Evolutionary conservation across 1,140 invertebrate species (phyloP).

Genomic region (Agraylea sexmaculata): DNA sequence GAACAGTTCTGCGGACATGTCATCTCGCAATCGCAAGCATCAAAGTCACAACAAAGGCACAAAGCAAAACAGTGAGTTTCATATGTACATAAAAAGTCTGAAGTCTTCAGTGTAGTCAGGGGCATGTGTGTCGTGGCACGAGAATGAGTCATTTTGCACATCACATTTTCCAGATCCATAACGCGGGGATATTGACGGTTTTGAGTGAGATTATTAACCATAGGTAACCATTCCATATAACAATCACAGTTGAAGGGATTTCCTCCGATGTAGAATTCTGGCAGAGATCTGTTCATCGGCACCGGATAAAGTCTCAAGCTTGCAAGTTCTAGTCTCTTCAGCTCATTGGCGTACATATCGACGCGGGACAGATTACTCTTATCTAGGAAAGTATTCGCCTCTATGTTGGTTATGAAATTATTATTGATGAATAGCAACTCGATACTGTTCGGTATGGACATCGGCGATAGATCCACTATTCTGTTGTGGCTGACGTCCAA

Average conservation of each 20-base stretch:
- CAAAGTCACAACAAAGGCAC: conserved; percentile 89
- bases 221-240: conserved; percentile 83
- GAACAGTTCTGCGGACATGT: conserved; percentile 83
- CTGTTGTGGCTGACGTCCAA: conserved; percentile 80
- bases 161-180: conserved; percentile 76
- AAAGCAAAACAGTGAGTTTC: conserved; percentile 85
- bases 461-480: conserved; percentile 62
- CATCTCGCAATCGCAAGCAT: conserved; percentile 92
- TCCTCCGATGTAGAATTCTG: conserved; percentile 78
- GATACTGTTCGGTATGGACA: conserved; percentile 79
- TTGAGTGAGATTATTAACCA: conserved; percentile 72
- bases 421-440: conserved; percentile 83
- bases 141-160: conserved; percentile 72
- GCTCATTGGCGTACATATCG: conserved; percentile 78
- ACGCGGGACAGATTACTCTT: conserved; percentile 74
- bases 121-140: conserved; percentile 55
- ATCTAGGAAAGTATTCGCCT: conserved; percentile 73
- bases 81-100: conserved; percentile 83
- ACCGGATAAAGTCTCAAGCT: conserved; percentile 64
- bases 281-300: conserved; percentile 52
- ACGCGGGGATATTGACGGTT: conserved; percentile 70
- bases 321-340: conserved; percentile 69
- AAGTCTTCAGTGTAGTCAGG: conserved; percentile 50
- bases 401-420: conserved; percentile 68
- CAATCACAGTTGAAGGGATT: conserved; percentile 88